Percentiles rank a stretch among this genome's conserved stretches.
These are phyloP conservation scores for Patella caerulea DNA, from an alignment of 2,888 invertebrate species.

Conservation along the genomic window DNA sequence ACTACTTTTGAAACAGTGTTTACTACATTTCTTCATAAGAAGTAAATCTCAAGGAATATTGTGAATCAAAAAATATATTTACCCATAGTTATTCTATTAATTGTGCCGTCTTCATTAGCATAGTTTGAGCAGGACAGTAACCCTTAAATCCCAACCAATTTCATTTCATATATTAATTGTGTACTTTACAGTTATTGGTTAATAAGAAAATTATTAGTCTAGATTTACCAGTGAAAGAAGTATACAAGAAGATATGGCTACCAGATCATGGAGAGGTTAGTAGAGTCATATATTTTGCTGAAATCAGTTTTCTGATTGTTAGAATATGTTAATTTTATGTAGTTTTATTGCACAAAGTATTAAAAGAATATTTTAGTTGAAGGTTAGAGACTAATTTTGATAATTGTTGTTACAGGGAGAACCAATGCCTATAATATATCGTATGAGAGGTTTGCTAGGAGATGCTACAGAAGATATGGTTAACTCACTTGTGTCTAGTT, in stretches of 20 bases:
- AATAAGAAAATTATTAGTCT: constrained; percentile 98
- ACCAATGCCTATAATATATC: constrained; percentile 96
- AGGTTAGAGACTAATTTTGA: no score
- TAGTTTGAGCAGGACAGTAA: no score
- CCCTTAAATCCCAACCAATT: background rate
- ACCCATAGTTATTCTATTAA: no score
- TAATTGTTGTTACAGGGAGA: constrained; percentile 80
- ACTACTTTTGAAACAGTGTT: no score
- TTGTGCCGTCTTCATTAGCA: no score
- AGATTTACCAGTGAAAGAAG: constrained; percentile 91
- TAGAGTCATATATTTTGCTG: background rate
- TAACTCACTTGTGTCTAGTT: constrained; percentile 89
- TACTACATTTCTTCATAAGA: no score
- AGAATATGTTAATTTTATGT: no score
- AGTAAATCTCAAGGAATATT: no score
- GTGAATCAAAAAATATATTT: no score
- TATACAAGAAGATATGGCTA: constrained; percentile 75
- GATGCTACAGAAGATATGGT: constrained; percentile 99
- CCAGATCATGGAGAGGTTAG: constrained; percentile 75
- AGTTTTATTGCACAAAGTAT: no score
- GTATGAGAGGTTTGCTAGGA: constrained; percentile 96
- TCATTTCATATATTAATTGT: constrained; percentile 11
- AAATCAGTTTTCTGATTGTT: background rate
- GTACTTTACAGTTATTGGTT: constrained; percentile 79
- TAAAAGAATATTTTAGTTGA: no score